phyloP scores from a whole-genome alignment of 2,113 vertebrate species.

The Halcyon malimbica region DNA sequence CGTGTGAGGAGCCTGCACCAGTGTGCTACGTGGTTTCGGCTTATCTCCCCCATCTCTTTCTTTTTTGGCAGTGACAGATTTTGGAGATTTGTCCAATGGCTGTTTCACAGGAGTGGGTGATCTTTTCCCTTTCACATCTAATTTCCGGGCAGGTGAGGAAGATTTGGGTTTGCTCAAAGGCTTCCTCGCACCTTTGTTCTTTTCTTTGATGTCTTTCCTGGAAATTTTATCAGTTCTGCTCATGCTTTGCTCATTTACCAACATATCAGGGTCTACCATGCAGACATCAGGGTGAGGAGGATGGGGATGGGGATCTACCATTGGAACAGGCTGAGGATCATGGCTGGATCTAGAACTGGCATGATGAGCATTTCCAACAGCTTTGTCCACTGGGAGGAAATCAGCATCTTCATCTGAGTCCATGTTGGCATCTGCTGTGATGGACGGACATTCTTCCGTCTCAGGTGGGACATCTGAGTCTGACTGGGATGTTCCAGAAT shows the following conservation, averaged over 20 bases:
- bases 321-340: constrained; percentile 87
- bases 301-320: constrained; percentile 87
- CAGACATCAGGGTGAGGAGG: constrained; percentile 93
- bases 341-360: constrained; percentile 78
- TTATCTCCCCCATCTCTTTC: constrained; percentile 80
- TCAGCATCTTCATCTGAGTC: constrained; percentile 93
- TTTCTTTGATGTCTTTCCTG: constrained; percentile 92
- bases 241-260: constrained; percentile 80
- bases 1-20: constrained; percentile 76
- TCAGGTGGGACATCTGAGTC: constrained; percentile 91
- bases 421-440: constrained; percentile 90
- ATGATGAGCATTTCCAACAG: constrained; percentile 78
- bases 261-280: constrained; percentile 93
- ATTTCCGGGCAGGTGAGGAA: constrained; percentile 85
- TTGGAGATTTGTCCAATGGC: constrained; percentile 77
- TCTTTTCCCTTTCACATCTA: constrained; percentile 84
- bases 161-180: constrained; percentile 86
- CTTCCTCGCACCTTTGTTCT: constrained; percentile 84
- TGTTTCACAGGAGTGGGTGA: constrained; percentile 89
- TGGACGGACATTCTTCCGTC: constrained; percentile 91
- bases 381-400: constrained; percentile 93
- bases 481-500: constrained; percentile 92
- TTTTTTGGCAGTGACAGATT: constrained; percentile 79
- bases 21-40: constrained; percentile 74
- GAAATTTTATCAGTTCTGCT: constrained; percentile 83